A percentile compares a stretch with the other conserved stretches of the same genome.
Evolutionary conservation across 1,140 invertebrate species (phyloP).

Genomic region (Drosophila kikkawai): DNA sequence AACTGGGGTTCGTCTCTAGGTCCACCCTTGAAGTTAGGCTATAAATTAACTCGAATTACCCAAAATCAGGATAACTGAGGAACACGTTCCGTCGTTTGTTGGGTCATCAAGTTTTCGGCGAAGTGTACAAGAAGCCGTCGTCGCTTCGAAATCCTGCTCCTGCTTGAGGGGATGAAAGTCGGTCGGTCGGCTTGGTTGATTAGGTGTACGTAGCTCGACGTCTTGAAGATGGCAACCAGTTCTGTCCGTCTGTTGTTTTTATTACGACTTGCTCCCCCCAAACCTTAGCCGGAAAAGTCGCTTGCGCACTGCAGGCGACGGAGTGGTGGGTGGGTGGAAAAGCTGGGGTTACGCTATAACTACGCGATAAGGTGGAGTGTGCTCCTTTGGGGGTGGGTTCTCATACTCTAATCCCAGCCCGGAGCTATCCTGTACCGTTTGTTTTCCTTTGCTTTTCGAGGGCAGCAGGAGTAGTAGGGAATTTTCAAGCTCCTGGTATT

Average conservation of each 20-base stretch:
- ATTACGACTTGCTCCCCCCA: conserved; percentile 13
- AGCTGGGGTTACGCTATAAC: conserved; percentile 28
- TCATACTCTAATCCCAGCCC: conserved; percentile 19
- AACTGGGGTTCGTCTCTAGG: conserved; percentile 3
- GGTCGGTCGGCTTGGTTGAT: conserved; percentile 37
- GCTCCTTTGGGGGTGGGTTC: conserved; percentile 26
- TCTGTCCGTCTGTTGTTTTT: conserved; percentile 41
- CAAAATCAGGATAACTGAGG: conserved; percentile 16
- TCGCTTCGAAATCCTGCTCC: conserved; percentile 38
- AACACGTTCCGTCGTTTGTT: conserved; percentile 50
- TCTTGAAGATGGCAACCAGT: conserved; percentile 79
- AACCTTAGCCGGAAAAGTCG: conserved; percentile 35
- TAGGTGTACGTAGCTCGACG: conserved; percentile 45
- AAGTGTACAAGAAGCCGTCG: conserved; percentile 62
- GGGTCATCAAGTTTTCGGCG: conserved; percentile 38
- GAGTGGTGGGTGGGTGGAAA: conserved; percentile 30
- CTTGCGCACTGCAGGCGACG: conserved; percentile 37
- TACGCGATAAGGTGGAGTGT: conserved; percentile 29
- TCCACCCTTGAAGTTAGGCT: conserved; percentile 33
- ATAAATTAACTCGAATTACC: conserved; percentile 59
- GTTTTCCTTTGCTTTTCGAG: conserved; percentile 13
- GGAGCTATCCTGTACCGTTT: conserved; percentile 3
- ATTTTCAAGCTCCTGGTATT: conserved; percentile 26
- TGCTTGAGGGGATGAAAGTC: conserved; percentile 68
- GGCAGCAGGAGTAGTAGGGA: conserved; percentile 4